Evolutionary conservation across 2,113 vertebrate genomes (phyloP).

Genomic region (Sphyrna mokarran): DNA sequence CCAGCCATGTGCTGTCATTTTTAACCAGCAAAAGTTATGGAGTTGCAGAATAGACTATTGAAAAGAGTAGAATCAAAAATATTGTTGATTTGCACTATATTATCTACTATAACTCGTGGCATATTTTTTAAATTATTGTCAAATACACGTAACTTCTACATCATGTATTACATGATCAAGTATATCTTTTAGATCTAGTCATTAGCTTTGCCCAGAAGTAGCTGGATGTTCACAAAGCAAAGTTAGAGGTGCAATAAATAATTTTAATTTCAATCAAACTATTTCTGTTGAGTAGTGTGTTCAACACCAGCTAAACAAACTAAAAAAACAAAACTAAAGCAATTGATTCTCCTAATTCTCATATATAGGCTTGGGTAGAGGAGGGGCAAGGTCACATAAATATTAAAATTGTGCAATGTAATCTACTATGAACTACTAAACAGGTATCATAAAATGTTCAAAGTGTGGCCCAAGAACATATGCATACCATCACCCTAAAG

Average conservation of each 20-base stretch:
- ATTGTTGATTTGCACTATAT: not conserved
- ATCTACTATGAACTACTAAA: not conserved
- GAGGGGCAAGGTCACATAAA: not conserved
- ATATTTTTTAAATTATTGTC: not conserved
- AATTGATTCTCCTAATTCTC: not conserved
- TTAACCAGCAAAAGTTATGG: not conserved
- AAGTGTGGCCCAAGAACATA: no score
- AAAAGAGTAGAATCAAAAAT: not conserved
- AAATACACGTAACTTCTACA: not conserved
- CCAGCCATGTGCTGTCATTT: not conserved
- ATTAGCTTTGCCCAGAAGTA: not conserved
- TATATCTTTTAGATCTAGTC: not conserved
- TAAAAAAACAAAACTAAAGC: not conserved
- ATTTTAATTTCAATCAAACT: not conserved
- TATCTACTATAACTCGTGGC: not conserved
- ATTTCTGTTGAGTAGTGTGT: not conserved
- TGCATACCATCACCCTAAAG: no score
- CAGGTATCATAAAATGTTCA: no score
- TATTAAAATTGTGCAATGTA: not conserved
- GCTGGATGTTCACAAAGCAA: not conserved
- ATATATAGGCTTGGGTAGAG: not conserved
- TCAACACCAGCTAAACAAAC: not conserved
- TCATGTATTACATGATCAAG: not conserved
- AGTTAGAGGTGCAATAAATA: not conserved
- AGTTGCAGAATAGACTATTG: not conserved